Percentiles rank a stretch among this genome's conserved stretches.
Evolutionary conservation across 1,140 invertebrate genomes (phyloP).

Genomic region (Anadara kagoshimensis): DNA sequence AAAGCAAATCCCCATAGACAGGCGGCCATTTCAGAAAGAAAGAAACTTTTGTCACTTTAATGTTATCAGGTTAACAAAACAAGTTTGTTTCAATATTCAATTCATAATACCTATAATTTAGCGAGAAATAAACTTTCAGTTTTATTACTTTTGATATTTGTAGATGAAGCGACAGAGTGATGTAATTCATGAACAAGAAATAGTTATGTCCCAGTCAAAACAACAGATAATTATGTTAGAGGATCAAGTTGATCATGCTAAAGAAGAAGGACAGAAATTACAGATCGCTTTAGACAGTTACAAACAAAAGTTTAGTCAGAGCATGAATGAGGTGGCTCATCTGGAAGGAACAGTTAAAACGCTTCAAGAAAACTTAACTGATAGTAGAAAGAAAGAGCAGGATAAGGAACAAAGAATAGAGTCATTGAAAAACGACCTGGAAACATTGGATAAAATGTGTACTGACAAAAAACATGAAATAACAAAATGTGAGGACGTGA

Average conservation of each 20-base stretch:
- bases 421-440: conserved; percentile 62
- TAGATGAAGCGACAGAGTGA: conserved; percentile 60
- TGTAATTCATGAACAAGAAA: conserved; percentile 58
- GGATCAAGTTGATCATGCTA: conserved; percentile 55
- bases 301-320: conserved; percentile 66
- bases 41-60: too few species aligned
- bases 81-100: too few species aligned
- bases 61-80: too few species aligned
- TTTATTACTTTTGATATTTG: conserved; percentile 7
- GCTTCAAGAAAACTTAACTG: conserved; percentile 64
- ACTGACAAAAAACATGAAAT: conserved; percentile 64
- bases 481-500: conserved; percentile 67
- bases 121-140: neutral
- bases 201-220: conserved; percentile 52
- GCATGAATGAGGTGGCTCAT: conserved; percentile 56
- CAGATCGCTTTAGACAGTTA: conserved; percentile 55
- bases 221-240: conserved; percentile 65
- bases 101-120: too few species aligned
- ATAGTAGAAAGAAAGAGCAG: conserved; percentile 59
- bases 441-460: conserved; percentile 62
- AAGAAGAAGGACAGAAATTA: conserved; percentile 58
- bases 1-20: too few species aligned
- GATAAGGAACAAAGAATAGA: conserved; percentile 66
- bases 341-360: conserved; percentile 57
- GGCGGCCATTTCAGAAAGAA: too few species aligned